Evolutionary conservation across 2,888 invertebrate genomes (phyloP), one percentile per base, ranked within the genome.

Genomic region (Tipula vernalis): DNA sequence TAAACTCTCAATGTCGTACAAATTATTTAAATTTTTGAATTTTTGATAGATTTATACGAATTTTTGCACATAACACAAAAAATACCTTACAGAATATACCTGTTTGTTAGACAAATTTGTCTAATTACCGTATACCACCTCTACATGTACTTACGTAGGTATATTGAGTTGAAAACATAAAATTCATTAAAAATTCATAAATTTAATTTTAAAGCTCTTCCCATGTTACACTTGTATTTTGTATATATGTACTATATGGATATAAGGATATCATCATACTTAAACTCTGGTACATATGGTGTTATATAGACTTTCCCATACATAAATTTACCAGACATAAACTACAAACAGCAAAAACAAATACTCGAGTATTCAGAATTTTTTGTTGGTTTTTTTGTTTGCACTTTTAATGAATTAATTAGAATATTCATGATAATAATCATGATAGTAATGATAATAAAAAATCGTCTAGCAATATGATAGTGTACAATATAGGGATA

Each of bases 341-440:
- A 71, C 28, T 28, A 18, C 71, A 71, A 71, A 18, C 71, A 71
- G 28, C 51, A n/a, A 51, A 51, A 71, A 28, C 28, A 28, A n/a
- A 71, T 28, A 28, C 71, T 71, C 51, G 3, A 51, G 51, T 8
- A 51, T 51, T 15, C 28, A 6, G 71, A 71, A 18, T 28, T 71
- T 28, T 28, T 71, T 71, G 71, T 71, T 71, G n/a, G 5, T 6
- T 71, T 28, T 71, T 18, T 28, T 71, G 71, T 71, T 71, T 71
- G 71, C 71, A 71, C 28, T 71, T 71, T 71, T 71, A 71, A 71
- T 71, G 71, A 71, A 71, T 28, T 71, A 71, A 71, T 71, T 71
- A 71, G 71, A 71, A 71, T 71, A 71, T 71, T 71, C 71, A 71
- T 71, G 71, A 71, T 71, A 71, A 71, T 71, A 71, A 71, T 71